phyloP scores from a whole-genome alignment of 2,888 invertebrate species.

The Esperia sulphurella region DNA sequence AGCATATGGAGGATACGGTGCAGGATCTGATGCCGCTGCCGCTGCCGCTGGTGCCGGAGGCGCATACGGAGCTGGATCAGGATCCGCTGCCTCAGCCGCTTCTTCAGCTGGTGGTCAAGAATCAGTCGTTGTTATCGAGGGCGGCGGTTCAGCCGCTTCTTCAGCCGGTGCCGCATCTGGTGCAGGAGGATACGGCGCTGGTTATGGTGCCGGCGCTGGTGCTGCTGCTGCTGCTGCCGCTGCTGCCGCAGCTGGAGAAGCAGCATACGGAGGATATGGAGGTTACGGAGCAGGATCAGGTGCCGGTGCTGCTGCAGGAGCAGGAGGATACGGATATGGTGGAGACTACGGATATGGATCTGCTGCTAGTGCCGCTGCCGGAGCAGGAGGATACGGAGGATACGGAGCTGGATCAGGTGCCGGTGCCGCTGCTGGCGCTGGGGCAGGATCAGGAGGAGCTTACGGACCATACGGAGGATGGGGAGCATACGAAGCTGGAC shows the following conservation, averaged over 20 bases:
- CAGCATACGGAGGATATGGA: neutral
- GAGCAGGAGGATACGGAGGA: constrained; percentile 9
- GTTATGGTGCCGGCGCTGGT: neutral
- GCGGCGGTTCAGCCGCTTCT: too few species aligned
- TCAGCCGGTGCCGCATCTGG: neutral
- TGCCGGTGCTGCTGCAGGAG: constrained; percentile 12
- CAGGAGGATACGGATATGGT: neutral
- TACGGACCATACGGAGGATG: neutral
- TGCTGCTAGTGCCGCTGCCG: neutral
- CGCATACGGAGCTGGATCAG: neutral
- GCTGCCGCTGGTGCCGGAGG: neutral
- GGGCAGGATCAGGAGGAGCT: too few species aligned
- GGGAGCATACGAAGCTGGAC: neutral
- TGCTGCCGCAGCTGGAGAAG: neutral
- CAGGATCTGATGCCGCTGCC: constrained; percentile 1
- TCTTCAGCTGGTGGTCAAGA: neutral
- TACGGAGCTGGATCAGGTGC: constrained; percentile 1
- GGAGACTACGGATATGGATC: neutral
- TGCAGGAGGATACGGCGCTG: constrained; percentile 1
- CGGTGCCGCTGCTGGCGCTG: neutral
- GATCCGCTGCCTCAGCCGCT: neutral
- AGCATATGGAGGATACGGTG: neutral
- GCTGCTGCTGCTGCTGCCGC: constrained; percentile 5
- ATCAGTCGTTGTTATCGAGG: too few species aligned
- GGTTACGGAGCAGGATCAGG: constrained; percentile 6